A percentile compares a stretch with the other conserved stretches of the same genome.
phyloP scores from a whole-genome alignment of 2,113 vertebrate genomes.

The Cyprinodon brontotheroides region DNA sequence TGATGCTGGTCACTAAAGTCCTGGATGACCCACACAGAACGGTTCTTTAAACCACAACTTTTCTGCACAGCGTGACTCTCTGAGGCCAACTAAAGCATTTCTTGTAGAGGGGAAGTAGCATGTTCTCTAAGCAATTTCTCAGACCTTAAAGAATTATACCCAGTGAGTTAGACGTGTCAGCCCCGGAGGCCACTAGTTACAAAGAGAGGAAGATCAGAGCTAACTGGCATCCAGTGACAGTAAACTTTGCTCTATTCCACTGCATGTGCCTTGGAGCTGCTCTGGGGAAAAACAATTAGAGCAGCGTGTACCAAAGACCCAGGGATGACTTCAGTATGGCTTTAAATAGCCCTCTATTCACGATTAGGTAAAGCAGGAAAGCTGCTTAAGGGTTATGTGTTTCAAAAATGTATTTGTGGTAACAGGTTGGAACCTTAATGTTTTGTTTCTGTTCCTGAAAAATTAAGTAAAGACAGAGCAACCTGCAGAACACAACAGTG shows the following conservation, averaged over 20 bases:
- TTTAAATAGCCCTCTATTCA: conserved; percentile 32
- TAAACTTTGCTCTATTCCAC: conserved; percentile 19
- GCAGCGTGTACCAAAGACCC: conserved; percentile 13
- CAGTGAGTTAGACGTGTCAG: conserved; percentile 54
- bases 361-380: conserved; percentile 20
- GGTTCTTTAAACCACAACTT: conserved; percentile 27
- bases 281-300: conserved; percentile 30
- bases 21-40: conserved; percentile 22
- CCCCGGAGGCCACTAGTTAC: conserved; percentile 49
- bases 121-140: conserved; percentile 39
- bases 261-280: conserved; percentile 21
- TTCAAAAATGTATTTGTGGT: conserved; percentile 25
- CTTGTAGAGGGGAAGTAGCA: conserved; percentile 47
- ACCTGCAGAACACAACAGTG: conserved; percentile 7
- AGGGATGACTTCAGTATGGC: conserved; percentile 4
- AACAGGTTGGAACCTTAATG: conserved; percentile 29
- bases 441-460: conserved; percentile 6
- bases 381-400: neutral
- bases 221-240: conserved; percentile 26
- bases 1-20: conserved; percentile 28
- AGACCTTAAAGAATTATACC: conserved; percentile 61
- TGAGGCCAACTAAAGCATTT: conserved; percentile 43
- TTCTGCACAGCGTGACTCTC: conserved; percentile 41
- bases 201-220: conserved; percentile 54
- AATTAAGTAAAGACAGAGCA: conserved; percentile 6